A percentile compares a stretch with the other conserved stretches of the same genome.
phyloP scores from a whole-genome alignment of 1,140 invertebrate species.

The Charaxes varanes region DNA sequence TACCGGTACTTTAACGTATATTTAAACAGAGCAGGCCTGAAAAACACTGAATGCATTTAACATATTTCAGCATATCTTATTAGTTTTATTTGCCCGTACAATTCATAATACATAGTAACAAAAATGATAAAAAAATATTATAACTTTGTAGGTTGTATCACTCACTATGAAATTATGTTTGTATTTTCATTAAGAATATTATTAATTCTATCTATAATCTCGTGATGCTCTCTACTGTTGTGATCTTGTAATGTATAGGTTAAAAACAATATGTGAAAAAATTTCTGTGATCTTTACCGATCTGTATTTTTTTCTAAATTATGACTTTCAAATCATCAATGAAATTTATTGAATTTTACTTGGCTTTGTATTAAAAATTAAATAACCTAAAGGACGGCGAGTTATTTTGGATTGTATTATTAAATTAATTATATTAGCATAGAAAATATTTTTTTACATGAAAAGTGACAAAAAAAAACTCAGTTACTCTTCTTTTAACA shows the following conservation, averaged over 20 bases:
- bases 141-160: conserved; percentile 5
- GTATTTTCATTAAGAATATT: conserved; percentile 4
- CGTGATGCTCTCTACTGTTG: conserved; percentile 40
- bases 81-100: conserved; percentile 1
- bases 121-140: neutral
- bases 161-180: neutral
- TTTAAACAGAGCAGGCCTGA: conserved; percentile 1
- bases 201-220: neutral
- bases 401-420: too few relatives aligned
- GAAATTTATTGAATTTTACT: too few relatives aligned
- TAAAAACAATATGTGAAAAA: too few relatives aligned
- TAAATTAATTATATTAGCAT: too few relatives aligned
- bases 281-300: conserved; percentile 22
- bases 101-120: neutral
- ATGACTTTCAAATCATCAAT: too few relatives aligned
- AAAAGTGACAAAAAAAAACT: too few relatives aligned
- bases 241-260: conserved; percentile 30
- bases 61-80: conserved; percentile 4
- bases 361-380: too few relatives aligned
- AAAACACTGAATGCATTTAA: conserved; percentile 18
- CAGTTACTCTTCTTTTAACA: too few relatives aligned
- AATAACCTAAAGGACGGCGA: too few relatives aligned
- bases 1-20: too few relatives aligned
- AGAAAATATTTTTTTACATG: too few relatives aligned
- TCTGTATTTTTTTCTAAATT: conserved; percentile 10